phyloP scores from a whole-genome alignment of 1,140 invertebrate genomes.

The Limonius californicus region DNA sequence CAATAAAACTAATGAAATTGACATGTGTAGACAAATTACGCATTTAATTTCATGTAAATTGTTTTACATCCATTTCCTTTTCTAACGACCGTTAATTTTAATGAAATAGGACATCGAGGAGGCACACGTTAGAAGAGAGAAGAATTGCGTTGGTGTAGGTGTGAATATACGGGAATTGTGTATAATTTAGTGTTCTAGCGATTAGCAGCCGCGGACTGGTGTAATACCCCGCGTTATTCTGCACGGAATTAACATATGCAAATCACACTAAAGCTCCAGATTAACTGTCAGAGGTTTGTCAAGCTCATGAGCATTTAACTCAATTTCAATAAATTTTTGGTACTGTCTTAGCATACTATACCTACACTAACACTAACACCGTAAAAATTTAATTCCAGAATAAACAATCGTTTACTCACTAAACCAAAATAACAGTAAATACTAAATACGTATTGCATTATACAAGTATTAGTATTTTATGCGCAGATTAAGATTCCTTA shows the following conservation, averaged over 20 bases:
- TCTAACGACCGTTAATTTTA: not conserved
- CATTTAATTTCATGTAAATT: slow-evolving; percentile 26
- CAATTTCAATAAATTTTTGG: too few species aligned
- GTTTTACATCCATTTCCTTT: slow-evolving; percentile 12
- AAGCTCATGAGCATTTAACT: slow-evolving; percentile 3
- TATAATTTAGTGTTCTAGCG: slow-evolving; percentile 6
- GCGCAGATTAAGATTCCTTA: too few species aligned
- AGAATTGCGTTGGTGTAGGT: not conserved
- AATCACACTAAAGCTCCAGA: slow-evolving; percentile 12
- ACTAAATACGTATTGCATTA: too few species aligned
- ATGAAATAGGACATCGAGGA: slow-evolving; percentile 3
- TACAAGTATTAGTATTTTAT: too few species aligned
- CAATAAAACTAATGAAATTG: slow-evolving; percentile 25
- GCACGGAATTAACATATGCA: slow-evolving; percentile 12
- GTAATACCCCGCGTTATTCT: slow-evolving; percentile 15
- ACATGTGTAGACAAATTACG: slow-evolving; percentile 24
- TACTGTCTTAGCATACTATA: too few species aligned
- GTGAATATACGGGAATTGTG: slow-evolving; percentile 7
- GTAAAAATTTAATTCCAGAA: too few species aligned
- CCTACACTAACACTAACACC: too few species aligned
- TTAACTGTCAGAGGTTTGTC: slow-evolving; percentile 13
- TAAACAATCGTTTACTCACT: too few species aligned
- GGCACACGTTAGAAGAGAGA: not conserved
- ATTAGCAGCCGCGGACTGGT: slow-evolving; percentile 4
- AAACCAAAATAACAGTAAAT: too few species aligned